Conservation (phyloP, 2,888 invertebrate species). For the Archips crataeganus region DNA sequence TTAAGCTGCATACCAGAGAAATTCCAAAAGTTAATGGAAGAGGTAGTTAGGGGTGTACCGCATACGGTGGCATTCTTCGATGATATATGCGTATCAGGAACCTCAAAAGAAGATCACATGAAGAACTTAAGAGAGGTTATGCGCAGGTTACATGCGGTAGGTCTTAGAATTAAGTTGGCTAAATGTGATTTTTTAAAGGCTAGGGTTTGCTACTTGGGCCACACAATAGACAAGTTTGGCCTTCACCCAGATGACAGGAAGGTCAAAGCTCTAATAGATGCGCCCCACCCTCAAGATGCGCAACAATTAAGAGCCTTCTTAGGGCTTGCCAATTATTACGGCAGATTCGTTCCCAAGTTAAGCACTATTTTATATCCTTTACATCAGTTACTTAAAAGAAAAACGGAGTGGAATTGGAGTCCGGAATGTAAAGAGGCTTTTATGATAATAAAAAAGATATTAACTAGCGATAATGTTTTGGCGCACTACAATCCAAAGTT, state of each 20-base stretch:
- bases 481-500: not conserved
- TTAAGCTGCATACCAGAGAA: conserved; percentile 32
- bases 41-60: conserved; percentile 15
- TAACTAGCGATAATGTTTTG: not conserved
- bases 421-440: not conserved
- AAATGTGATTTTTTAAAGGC: conserved; percentile 29
- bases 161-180: conserved; percentile 12
- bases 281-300: conserved; percentile 19
- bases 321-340: conserved; percentile 14
- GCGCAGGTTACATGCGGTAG: conserved; percentile 9
- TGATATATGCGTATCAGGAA: conserved; percentile 21
- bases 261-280: conserved; percentile 15
- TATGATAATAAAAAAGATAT: not conserved
- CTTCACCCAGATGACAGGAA: conserved; percentile 21
- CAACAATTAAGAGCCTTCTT: conserved; percentile 18
- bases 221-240: conserved; percentile 21
- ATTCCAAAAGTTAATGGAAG: conserved; percentile 26
- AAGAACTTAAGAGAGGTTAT: conserved; percentile 24
- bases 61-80: conserved; percentile 22
- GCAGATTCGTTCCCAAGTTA: conserved; percentile 11
- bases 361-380: conserved; percentile 5
- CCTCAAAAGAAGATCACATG: conserved; percentile 7
- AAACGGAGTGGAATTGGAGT: not conserved
- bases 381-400: not conserved
- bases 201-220: conserved; percentile 16